These are phyloP conservation scores for Neolamprologus hecqui DNA, from an alignment of 2,113 vertebrate genomes.

Conservation along the genomic window DNA sequence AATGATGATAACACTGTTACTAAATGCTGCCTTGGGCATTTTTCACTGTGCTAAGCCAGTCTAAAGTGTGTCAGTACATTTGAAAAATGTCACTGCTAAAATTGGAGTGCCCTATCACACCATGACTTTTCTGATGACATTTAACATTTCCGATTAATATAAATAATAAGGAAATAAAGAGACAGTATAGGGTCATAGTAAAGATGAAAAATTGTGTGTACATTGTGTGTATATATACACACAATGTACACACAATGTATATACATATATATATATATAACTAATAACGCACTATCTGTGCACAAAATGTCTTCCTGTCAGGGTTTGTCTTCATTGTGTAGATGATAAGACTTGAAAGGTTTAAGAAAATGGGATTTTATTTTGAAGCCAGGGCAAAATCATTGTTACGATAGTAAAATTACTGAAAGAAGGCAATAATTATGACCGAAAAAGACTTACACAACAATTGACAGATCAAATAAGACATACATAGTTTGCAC, in stretches of 20 bases:
- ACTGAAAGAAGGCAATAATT: not conserved
- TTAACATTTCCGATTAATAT: not conserved
- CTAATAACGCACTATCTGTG: not conserved
- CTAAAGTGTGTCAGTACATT: not conserved
- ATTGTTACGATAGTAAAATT: not conserved
- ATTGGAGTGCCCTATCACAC: not conserved
- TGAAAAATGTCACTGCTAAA: not conserved
- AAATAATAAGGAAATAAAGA: not conserved
- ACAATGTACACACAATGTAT: no score
- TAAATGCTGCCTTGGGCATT: not conserved
- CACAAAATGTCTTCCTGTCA: not conserved
- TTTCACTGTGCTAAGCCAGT: not conserved
- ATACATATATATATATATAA: not conserved
- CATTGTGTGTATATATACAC: no score
- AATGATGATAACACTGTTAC: not conserved
- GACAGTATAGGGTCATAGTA: not conserved
- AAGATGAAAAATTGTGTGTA: not conserved
- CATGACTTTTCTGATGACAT: not conserved
- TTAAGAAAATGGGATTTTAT: not conserved
- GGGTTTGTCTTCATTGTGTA: not conserved
- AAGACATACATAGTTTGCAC: not conserved
- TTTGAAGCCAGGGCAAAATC: not conserved
- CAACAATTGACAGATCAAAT: not conserved
- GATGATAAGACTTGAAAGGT: not conserved
- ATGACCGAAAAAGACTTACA: not conserved